A percentile compares a stretch with the other conserved stretches of the same genome.
phyloP scores from a whole-genome alignment of 2,888 invertebrate genomes.

The Globia sparganii region DNA sequence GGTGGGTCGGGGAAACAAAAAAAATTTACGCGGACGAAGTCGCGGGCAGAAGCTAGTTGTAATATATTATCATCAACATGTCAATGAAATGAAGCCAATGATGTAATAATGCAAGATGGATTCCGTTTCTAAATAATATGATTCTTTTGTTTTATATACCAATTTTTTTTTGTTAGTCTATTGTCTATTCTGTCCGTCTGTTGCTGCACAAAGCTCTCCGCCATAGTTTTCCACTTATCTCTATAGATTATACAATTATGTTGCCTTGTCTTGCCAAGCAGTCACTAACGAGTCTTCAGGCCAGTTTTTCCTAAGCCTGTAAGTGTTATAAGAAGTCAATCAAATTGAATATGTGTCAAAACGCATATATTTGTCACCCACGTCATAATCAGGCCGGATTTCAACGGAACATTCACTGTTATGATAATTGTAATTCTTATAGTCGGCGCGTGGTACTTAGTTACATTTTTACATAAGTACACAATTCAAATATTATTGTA shows the following conservation, averaged over 20 bases:
- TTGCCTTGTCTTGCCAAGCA: neutral
- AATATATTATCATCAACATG: neutral
- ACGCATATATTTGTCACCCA: neutral
- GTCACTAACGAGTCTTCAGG: neutral
- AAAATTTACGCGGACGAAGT: too few relatives aligned
- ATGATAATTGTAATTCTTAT: slow-evolving; percentile 33
- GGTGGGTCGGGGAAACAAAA: too few relatives aligned
- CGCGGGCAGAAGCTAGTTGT: too few relatives aligned
- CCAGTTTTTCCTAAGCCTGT: neutral
- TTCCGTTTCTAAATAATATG: neutral
- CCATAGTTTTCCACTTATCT: too few relatives aligned
- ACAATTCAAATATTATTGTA: slow-evolving; percentile 30
- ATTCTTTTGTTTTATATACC: neutral
- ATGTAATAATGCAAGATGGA: neutral
- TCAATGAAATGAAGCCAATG: neutral
- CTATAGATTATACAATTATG: neutral
- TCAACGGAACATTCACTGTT: slow-evolving; percentile 37
- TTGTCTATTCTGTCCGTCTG: too few relatives aligned
- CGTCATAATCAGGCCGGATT: slow-evolving; percentile 12
- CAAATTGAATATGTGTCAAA: neutral
- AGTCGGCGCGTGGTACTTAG: slow-evolving; percentile 4
- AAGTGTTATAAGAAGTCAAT: neutral
- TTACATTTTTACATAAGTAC: slow-evolving; percentile 20
- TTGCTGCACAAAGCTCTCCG: neutral
- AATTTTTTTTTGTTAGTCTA: neutral